Percentiles rank a stretch among this genome's conserved stretches.
These are phyloP conservation scores for Athene noctua DNA, from an alignment of 2,113 vertebrate species.

Conservation along the genomic window DNA sequence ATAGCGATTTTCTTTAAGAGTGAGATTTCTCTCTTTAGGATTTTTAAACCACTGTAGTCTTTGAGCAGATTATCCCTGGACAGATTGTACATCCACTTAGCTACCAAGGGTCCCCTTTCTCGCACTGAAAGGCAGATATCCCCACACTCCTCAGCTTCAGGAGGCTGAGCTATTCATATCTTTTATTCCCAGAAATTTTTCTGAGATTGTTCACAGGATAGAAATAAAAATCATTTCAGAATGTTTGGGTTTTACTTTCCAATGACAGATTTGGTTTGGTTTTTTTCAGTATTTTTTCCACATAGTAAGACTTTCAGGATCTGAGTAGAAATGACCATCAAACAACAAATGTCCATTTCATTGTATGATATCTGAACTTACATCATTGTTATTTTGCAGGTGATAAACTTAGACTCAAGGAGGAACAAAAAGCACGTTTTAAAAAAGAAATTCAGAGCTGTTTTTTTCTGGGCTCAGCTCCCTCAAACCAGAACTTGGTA, in stretches of 20 bases:
- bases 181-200: not conserved
- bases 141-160: not conserved
- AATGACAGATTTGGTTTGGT: not conserved
- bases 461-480: not conserved
- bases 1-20: not conserved
- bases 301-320: not conserved
- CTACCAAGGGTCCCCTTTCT: not conserved
- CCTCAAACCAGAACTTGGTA: not conserved
- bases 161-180: fast-evolving
- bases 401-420: not conserved
- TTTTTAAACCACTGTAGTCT: not conserved
- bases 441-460: not conserved
- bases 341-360: not conserved
- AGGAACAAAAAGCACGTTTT: not conserved
- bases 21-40: not conserved
- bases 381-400: not conserved
- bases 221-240: not conserved
- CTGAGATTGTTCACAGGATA: not conserved
- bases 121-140: not conserved
- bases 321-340: not conserved
- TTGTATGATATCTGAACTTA: not conserved
- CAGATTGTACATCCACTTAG: not conserved
- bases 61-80: not conserved
- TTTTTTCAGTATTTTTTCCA: not conserved
- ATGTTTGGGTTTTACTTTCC: not conserved